Evolutionary conservation across 2,797 vertebrate species (phyloP), one percentile per base, ranked within the genome.

Genomic region (Acrocephalus scirpaceus): DNA sequence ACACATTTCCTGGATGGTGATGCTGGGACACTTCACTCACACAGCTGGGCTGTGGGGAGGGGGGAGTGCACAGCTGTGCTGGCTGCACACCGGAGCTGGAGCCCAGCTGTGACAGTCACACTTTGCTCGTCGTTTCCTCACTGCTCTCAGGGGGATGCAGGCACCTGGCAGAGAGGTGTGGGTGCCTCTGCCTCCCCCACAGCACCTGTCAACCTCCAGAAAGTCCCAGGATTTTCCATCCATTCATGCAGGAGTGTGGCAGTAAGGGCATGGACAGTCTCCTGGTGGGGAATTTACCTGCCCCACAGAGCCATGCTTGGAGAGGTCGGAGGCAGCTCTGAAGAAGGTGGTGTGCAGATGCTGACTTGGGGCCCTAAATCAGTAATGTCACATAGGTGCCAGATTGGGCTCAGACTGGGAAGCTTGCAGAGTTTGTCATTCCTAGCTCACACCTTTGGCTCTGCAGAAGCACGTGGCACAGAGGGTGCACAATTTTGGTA

Each of bases 391-490:
- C 0, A 1, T 1, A 21, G 50, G 10, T 2, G 3, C 16, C 22
- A 17, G 0, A 0, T 0, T 18, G 36, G 50, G 20, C 23, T 90
- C 9, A 2, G 10, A 4, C 2, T 0, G 10, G 44, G 66, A 17
- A 79, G 32, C 18, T 4, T n/a, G 30, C 29, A 30, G 44, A 30
- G 9, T 14, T 5, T 23, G 1, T 26, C 8, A 2, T 40, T 54
- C 85, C 54, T 9, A 36, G 25, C 16, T 88, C 62, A 32, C 61
- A 32, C 15, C 44, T 78, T 26, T 30, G 32, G 4, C 13, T 74
- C 56, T 7, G 3, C 0, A 1, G 79, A 51, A 64, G 34, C 0
- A 0, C 0, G 0, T 4, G 32, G n/a, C 1, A 2, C 25, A 5
- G 10, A 2, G 5, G 6, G 3, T 11, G 16, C 11, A 1, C 3